A percentile compares a stretch with the other conserved stretches of the same genome.
Conservation (phyloP, 2,888 invertebrate species). For the Drosophila putrida region DNA sequence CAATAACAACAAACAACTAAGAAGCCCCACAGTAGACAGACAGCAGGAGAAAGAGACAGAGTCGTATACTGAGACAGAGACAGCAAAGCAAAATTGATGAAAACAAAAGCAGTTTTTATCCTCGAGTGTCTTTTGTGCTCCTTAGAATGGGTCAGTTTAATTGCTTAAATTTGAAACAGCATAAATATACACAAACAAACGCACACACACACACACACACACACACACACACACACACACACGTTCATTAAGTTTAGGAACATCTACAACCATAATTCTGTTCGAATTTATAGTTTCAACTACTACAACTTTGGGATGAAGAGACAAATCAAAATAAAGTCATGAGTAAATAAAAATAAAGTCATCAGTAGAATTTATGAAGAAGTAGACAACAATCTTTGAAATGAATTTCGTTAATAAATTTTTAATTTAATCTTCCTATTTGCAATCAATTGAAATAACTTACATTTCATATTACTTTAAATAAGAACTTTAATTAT, state of each 20-base stretch:
- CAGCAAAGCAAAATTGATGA: slow-evolving; percentile 57
- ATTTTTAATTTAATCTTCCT: no score
- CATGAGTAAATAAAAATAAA: no score
- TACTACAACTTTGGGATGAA: no score
- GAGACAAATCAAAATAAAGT: no score
- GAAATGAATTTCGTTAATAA: no score
- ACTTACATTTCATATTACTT: no score
- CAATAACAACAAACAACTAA: slow-evolving; percentile 17
- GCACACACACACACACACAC: slow-evolving; percentile 14
- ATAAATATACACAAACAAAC: slow-evolving; percentile 18
- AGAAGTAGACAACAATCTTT: no score
- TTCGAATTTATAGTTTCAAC: not conserved
- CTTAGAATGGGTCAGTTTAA: slow-evolving; percentile 55
- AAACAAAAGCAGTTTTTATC: slow-evolving; percentile 64
- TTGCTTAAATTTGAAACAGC: slow-evolving; percentile 57
- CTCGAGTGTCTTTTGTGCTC: slow-evolving; percentile 52
- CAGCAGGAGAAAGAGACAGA: not conserved
- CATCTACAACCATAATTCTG: slow-evolving; percentile 6
- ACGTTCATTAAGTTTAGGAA: slow-evolving; percentile 36
- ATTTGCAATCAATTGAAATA: no score
- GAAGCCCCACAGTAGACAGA: slow-evolving; percentile 46
- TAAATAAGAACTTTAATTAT: no score
- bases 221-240: slow-evolving; percentile 1
- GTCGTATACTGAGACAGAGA: slow-evolving; percentile 12
- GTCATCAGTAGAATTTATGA: no score